Evolutionary conservation across 2,797 vertebrate species (phyloP), one percentile per base, ranked within the genome.

Genomic region (Mastacembelus armatus): DNA sequence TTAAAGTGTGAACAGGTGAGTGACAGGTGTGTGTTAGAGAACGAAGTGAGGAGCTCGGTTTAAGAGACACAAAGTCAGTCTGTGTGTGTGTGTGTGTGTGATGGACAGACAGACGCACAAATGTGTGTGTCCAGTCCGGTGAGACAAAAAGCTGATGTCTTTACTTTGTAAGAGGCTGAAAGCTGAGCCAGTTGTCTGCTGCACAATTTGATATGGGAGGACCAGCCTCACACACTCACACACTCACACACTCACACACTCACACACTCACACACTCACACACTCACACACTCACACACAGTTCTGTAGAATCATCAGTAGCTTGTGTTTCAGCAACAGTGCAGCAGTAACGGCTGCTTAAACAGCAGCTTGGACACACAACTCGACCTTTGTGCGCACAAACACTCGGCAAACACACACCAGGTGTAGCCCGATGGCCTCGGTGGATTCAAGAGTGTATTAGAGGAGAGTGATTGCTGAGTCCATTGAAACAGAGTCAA

Each of bases 141-240:
- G 42, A 56, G 47, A 71, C 49, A 82, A 83, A 86, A 49, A 85
- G 85, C 89, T 88, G 88, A 89, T 79, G 80, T 73, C 68, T 83
- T 83, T 67, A 35, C 63, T 84, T 86, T 85, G 83, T 78, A 44
- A 78, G 77, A 78, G 43, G 67, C 63, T 88, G 87, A 80, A 90
- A 91, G 71, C 48, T 55, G 68, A 93, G 89, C 79, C 77, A 70
- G 85, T 85, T 69, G 79, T 74, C 64, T 79, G 77, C 76, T 85
- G 92, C 90, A 93, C 83, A 92, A 93, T 93, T 89, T 92, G 92
- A 94, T 90, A 88, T 57, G 19, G 19, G 58, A 59, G 21, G 57
- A 54, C 29, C 27, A 15, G 21, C 7, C 10, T n/a, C 18, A 59
- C 32, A 38, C 65, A 42, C 39, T 24, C n/a, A n/a, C n/a, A n/a